Evolutionary conservation across 2,888 invertebrate species (phyloP).

Genomic region (Leptinotarsa peninsularis): DNA sequence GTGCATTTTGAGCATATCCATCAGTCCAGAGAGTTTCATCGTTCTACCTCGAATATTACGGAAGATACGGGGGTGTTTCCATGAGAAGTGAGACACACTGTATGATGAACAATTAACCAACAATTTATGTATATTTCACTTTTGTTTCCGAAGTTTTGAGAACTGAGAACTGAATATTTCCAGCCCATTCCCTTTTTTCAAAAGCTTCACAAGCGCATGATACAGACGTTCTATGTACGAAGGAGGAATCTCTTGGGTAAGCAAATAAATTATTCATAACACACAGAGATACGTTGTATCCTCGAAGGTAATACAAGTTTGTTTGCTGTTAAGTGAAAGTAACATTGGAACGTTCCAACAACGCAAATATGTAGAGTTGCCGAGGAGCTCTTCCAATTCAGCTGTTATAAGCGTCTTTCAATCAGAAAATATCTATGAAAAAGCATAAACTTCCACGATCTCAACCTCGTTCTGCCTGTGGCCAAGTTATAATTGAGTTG

Average conservation of each 20-base stretch:
- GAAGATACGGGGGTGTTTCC: too few species aligned
- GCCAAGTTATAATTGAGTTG: slow-evolving; percentile 7
- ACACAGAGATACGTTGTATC: not conserved
- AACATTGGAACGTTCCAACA: not conserved
- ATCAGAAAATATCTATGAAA: not conserved
- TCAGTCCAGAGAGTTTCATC: too few species aligned
- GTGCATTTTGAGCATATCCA: too few species aligned
- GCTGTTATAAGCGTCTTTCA: not conserved
- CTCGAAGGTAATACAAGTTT: slow-evolving; percentile 5
- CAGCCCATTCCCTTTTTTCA: not conserved
- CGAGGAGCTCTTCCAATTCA: not conserved
- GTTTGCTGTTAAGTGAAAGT: slow-evolving; percentile 7
- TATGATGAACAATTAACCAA: too few species aligned
- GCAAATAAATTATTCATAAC: slow-evolving; percentile 3
- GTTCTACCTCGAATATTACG: too few species aligned
- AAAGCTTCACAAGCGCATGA: not conserved
- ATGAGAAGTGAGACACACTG: too few species aligned
- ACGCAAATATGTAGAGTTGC: not conserved
- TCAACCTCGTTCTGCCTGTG: not conserved
- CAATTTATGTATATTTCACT: too few species aligned
- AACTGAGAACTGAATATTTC: too few species aligned
- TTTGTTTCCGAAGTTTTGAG: too few species aligned
- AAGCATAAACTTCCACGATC: not conserved
- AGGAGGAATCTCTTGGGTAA: not conserved
- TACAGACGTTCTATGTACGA: not conserved